Evolutionary conservation across 2,113 vertebrate species (phyloP), one percentile per base, ranked within the genome.

Genomic region (Hippocampus barbouri): DNA sequence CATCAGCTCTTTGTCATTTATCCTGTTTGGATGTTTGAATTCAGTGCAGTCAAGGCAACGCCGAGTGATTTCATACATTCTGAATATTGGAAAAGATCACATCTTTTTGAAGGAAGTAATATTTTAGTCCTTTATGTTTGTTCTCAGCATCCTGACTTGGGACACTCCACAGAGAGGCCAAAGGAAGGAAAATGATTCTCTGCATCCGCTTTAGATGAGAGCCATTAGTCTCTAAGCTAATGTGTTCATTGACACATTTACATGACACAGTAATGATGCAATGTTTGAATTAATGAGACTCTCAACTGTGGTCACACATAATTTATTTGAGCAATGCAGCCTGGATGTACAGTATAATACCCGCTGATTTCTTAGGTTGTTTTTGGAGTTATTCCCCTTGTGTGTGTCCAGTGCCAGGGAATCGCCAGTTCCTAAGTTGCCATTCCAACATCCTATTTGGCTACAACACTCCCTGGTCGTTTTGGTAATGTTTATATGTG

Each of bases 81-180:
- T 68, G 40, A 64, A 68, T 59, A 45, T 70, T 62, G 34, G 23
- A 68, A 76, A 69, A 61, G 5, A 14, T 70, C 69, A 15, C 62
- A 12, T 74, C 77, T 71, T 66, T 45, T 21, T 30, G 9, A 43
- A 66, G 65, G 2, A 8, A 40, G 21, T 45, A 45, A 4, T 45
- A 30, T 66, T 61, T 61, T 18, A 9, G 9, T n/a, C 64, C 34
- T 61, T 75, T 72, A 63, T 62, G 40, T 57, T 57, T 23, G 45
- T 53, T 57, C 23, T 34, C 27, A 72, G 27, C 23, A 38, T 68
- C 23, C 14, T 80, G 78, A 83, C 84, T 82, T 79, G 75, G 76
- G 72, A 70, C 69, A 68, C 62, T 74, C 59, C 47, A 68, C 49
- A 53, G 72, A 79, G 56, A 74, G 59, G 73, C 38, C 68, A 74